Evolutionary conservation across 2,888 invertebrate species (phyloP).

Genomic region (Hipparchia sbordonii): DNA sequence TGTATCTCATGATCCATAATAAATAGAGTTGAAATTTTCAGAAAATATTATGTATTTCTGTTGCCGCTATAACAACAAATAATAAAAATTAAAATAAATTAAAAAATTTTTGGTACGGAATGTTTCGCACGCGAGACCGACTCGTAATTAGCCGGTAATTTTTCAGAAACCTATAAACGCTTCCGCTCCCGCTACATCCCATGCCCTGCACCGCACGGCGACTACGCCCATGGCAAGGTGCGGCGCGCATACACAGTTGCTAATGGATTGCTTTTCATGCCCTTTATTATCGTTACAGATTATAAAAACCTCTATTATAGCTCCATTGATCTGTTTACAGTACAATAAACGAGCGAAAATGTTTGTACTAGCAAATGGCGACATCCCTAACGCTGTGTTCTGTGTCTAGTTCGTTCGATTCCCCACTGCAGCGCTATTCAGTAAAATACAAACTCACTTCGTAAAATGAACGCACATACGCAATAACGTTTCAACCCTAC

Average conservation of each 20-base stretch:
- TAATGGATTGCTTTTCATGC: constrained; percentile 69
- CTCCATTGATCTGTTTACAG: constrained; percentile 24
- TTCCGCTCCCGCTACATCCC: constrained; percentile 25
- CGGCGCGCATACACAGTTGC: constrained; percentile 67
- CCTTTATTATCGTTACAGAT: constrained; percentile 47
- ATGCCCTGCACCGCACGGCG: constrained; percentile 40
- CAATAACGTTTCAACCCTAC: no score
- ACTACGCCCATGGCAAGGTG: constrained; percentile 61
- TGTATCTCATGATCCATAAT: no score
- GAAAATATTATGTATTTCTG: no score
- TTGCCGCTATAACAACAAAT: no score
- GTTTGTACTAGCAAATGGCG: neutral
- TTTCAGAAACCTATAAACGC: neutral
- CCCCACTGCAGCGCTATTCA: no score
- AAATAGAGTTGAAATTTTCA: no score
- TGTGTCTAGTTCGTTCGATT: neutral
- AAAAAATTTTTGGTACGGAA: no score
- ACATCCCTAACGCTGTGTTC: neutral
- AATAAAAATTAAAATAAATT: no score
- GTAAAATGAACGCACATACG: no score
- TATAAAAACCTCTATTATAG: constrained; percentile 32
- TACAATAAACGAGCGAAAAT: constrained; percentile 12
- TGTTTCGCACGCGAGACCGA: no score
- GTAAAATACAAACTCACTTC: no score
- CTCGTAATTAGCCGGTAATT: no score